Evolutionary conservation across 2,113 vertebrate genomes (phyloP).

Genomic region (Percopsis transmontana): DNA sequence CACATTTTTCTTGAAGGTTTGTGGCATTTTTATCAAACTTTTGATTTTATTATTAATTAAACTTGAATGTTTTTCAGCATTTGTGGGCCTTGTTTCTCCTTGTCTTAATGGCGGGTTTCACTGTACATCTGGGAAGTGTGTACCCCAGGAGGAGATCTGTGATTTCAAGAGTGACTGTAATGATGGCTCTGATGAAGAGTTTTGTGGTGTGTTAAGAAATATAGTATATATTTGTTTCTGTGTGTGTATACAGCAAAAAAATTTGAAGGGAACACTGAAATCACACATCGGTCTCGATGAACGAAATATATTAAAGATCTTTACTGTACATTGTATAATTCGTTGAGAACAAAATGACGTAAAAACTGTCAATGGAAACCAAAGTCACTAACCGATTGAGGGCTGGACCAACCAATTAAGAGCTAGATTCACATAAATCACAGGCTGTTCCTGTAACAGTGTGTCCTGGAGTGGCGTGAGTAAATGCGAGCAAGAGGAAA

Average conservation of each 20-base stretch:
- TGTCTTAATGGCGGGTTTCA: constrained; percentile 41
- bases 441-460: no score
- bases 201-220: constrained; percentile 58
- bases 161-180: constrained; percentile 59
- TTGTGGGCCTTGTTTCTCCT: constrained; percentile 16
- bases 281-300: no score
- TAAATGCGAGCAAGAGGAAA: no score
- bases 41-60: not conserved
- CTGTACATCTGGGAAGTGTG: constrained; percentile 49
- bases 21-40: not conserved
- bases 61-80: constrained; percentile 34
- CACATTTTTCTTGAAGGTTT: not conserved
- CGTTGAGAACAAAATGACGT: no score
- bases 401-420: no score
- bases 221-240: not conserved
- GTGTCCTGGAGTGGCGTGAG: no score
- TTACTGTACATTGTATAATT: no score
- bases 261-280: no score
- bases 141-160: constrained; percentile 29
- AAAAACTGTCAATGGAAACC: no score
- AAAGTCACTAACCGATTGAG: no score
- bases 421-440: no score
- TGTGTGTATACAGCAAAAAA: not conserved
- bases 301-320: no score
- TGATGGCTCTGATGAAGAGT: constrained; percentile 51